These are phyloP conservation scores for Apodemus agrarius DNA, from an alignment of 2,797 vertebrate genomes.

Conservation along the genomic window DNA sequence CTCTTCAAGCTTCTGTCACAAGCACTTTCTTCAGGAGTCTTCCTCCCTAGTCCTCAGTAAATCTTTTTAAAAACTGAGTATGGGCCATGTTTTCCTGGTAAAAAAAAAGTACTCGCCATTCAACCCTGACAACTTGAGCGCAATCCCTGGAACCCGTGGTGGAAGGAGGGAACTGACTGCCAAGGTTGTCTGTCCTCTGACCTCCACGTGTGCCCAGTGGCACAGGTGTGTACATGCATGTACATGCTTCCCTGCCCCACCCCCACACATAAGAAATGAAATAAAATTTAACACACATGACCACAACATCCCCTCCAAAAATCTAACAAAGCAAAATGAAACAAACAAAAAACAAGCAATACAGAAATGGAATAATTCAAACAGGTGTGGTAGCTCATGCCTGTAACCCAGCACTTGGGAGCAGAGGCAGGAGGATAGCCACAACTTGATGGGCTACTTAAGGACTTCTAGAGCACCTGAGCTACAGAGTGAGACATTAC, in stretches of 20 bases:
- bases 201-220: no score
- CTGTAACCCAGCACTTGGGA: neutral
- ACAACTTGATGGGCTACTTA: neutral
- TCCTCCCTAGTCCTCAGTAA: neutral
- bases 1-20: neutral
- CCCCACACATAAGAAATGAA: neutral
- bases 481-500: neutral
- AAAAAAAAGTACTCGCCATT: no score
- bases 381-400: neutral
- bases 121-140: no score
- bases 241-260: neutral
- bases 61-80: neutral
- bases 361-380: neutral
- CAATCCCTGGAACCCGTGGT: neutral
- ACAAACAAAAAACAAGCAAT: neutral
- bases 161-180: neutral
- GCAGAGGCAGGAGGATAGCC: neutral
- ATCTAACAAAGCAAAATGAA: neutral
- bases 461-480: neutral
- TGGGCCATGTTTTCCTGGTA: neutral
- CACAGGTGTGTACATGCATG: neutral
- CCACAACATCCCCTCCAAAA: no score
- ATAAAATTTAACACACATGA: neutral
- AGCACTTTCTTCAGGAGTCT: no score
- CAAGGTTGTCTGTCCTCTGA: neutral